These are phyloP conservation scores for Papilio dardanus DNA, from an alignment of 1,140 invertebrate genomes.

Conservation along the genomic window DNA sequence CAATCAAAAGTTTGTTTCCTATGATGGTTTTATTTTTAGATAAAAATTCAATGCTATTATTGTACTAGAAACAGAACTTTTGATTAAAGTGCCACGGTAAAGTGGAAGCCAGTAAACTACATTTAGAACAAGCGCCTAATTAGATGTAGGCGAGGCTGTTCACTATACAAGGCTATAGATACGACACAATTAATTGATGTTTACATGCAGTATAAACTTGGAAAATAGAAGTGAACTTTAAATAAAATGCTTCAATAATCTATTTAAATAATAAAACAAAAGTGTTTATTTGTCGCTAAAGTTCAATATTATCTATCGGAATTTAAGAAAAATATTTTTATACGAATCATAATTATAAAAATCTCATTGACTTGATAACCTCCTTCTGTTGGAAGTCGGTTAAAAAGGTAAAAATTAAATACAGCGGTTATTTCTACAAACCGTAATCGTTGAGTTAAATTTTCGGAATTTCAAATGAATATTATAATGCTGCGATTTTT, in stretches of 20 bases:
- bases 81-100: constrained; percentile 1
- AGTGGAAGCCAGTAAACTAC: not conserved
- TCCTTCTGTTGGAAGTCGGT: too few species aligned
- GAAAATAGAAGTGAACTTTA: not conserved
- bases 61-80: not conserved
- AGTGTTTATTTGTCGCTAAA: too few species aligned
- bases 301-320: too few species aligned
- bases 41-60: not conserved
- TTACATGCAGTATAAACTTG: not conserved
- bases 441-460: too few species aligned
- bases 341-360: too few species aligned
- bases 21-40: not conserved
- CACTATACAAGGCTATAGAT: not conserved
- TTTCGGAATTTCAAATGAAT: too few species aligned
- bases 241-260: not conserved
- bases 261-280: too few species aligned
- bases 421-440: too few species aligned
- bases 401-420: too few species aligned
- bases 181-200: not conserved
- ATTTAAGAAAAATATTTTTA: too few species aligned
- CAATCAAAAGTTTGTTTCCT: not conserved
- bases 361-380: too few species aligned
- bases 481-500: too few species aligned
- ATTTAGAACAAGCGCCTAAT: not conserved
- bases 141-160: constrained; percentile 2